A percentile compares a stretch with the other conserved stretches of the same genome.
phyloP scores from a whole-genome alignment of 2,113 vertebrate genomes.

The Manacus vitellinus region DNA sequence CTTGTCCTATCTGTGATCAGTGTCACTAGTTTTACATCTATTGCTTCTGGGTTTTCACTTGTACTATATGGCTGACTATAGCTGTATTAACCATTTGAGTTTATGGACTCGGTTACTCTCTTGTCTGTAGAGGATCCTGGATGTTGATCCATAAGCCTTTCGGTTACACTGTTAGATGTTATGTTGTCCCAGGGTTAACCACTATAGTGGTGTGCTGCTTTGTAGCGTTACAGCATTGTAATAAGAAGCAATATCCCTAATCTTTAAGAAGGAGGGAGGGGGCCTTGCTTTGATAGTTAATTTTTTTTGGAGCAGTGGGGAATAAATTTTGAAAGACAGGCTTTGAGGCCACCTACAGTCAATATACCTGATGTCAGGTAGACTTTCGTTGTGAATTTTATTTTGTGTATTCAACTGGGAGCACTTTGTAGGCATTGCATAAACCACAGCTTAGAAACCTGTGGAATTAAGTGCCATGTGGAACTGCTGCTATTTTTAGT shows the following conservation, averaged over 20 bases:
- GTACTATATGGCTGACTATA: conserved; percentile 40
- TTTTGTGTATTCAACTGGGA: conserved; percentile 85
- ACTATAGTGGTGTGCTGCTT: conserved; percentile 80
- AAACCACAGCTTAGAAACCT: conserved; percentile 74
- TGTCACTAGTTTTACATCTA: conserved; percentile 61
- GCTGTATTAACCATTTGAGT: conserved; percentile 48
- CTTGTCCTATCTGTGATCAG: conserved; percentile 15
- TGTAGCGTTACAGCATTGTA: conserved; percentile 62
- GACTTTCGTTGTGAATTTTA: conserved; percentile 80
- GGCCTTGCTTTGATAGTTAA: conserved; percentile 54
- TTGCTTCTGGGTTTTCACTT: conserved; percentile 58
- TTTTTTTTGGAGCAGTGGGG: conserved; percentile 51
- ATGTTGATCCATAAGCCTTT: conserved; percentile 43
- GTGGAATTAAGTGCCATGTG: conserved; percentile 82
- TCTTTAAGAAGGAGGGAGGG: conserved; percentile 46
- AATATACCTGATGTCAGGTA: conserved; percentile 80
- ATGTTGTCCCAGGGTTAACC: conserved; percentile 71
- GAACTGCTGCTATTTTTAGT: conserved; percentile 93
- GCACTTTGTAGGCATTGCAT: conserved; percentile 93
- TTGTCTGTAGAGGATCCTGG: conserved; percentile 43
- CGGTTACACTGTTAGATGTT: conserved; percentile 71
- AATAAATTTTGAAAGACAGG: conserved; percentile 51
- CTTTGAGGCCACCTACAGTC: conserved; percentile 61
- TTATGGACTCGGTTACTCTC: conserved; percentile 28
- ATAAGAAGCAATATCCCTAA: conserved; percentile 59